Conservation (phyloP, 2,113 vertebrate species). For the Rhynchopsitta pachyrhyncha region DNA sequence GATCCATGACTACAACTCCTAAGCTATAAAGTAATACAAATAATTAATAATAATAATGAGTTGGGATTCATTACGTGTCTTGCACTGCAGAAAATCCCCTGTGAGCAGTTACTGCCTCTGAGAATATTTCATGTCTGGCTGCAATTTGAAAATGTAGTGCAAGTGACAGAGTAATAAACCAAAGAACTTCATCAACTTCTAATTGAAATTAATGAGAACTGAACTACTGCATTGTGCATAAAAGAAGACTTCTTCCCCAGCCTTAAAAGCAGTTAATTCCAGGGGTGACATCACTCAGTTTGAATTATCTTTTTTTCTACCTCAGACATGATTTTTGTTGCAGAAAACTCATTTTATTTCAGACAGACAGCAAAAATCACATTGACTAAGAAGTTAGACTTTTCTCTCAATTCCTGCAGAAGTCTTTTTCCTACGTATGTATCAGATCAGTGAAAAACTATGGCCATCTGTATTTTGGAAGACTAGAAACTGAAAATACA, state of each 20-base stretch:
- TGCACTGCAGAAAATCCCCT: conserved; percentile 35
- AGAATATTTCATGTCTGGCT: conserved; percentile 64
- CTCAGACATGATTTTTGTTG: background rate
- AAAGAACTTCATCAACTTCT: conserved; percentile 73
- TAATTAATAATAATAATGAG: conserved; percentile 45
- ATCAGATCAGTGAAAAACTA: background rate
- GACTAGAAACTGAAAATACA: background rate
- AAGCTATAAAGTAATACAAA: conserved; percentile 17
- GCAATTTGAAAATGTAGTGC: conserved; percentile 59
- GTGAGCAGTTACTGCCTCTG: conserved; percentile 37
- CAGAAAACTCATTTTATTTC: background rate
- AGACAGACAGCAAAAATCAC: background rate
- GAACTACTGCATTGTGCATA: conserved; percentile 35
- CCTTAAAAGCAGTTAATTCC: conserved; percentile 2
- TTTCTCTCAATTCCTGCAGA: background rate
- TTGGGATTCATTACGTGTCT: background rate
- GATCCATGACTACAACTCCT: background rate
- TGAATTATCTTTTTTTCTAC: background rate
- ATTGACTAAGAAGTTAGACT: background rate
- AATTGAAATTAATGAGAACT: conserved; percentile 64
- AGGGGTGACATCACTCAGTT: background rate
- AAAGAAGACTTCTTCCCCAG: conserved; percentile 11
- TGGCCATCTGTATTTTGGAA: background rate
- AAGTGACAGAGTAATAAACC: conserved; percentile 61
- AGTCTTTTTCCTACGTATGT: background rate